Evolutionary conservation across 2,113 vertebrate genomes (phyloP).

Genomic region (Suricata suricatta): DNA sequence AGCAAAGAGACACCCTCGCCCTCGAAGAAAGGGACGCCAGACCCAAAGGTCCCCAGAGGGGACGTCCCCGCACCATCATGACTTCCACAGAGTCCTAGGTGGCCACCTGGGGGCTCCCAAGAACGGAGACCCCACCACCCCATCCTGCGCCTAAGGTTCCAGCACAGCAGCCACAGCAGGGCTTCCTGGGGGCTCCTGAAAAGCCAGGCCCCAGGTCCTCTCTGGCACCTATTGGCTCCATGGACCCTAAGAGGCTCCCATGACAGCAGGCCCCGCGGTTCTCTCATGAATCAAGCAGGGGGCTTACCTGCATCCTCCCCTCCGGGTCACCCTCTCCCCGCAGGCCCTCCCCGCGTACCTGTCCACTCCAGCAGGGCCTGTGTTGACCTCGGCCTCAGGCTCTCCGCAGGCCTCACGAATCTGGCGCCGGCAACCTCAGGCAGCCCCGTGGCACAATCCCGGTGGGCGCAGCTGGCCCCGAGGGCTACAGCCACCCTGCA

Average conservation of each 20-base stretch:
- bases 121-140: not conserved
- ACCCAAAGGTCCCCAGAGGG: not conserved
- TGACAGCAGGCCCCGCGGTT: not conserved
- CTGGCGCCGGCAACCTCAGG: not conserved
- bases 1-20: not conserved
- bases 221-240: not conserved
- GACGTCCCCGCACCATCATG: accelerated
- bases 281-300: not conserved
- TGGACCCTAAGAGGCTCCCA: not conserved
- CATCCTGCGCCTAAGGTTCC: not conserved
- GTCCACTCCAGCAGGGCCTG: not conserved
- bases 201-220: no score
- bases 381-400: no score
- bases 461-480: not conserved
- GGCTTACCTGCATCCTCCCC: not conserved
- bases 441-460: not conserved
- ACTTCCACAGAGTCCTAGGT: not conserved
- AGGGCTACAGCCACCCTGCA: accelerated
- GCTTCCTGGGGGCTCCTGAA: not conserved
- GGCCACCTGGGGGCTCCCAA: not conserved
- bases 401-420: accelerated
- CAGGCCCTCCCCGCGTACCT: not conserved
- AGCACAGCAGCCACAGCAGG: not conserved
- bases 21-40: accelerated
- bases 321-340: not conserved